A percentile compares a stretch with the other conserved stretches of the same genome.
phyloP scores from a whole-genome alignment of 2,113 vertebrate species.

The Setophaga coronata region DNA sequence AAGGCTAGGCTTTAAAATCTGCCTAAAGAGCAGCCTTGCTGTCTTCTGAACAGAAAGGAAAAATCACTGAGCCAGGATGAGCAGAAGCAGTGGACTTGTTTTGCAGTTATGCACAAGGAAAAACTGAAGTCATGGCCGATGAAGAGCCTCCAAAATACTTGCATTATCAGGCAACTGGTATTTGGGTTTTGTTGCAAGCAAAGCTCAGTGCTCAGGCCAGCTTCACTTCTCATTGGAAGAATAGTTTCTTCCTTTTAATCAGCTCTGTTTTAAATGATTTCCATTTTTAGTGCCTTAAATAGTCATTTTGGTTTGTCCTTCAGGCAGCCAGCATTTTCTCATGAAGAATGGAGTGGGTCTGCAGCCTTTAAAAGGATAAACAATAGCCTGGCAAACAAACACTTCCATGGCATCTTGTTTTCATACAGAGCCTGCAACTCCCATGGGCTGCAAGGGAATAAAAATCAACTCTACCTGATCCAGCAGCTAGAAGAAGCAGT shows the following conservation, averaged over 20 bases:
- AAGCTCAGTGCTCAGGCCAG: conserved; percentile 4
- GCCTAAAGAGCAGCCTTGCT: neutral
- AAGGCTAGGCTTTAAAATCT: neutral
- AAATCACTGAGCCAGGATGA: neutral
- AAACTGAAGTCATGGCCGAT: neutral
- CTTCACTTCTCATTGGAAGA: conserved; percentile 34
- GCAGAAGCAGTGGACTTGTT: neutral
- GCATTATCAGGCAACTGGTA: conserved; percentile 5
- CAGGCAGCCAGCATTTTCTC: conserved; percentile 5
- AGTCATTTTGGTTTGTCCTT: conserved; percentile 50
- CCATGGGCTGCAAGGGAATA: neutral
- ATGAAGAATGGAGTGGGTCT: neutral
- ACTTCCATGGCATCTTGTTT: neutral
- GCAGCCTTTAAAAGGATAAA: conserved; percentile 36
- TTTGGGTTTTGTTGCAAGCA: neutral
- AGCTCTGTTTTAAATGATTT: conserved; percentile 43
- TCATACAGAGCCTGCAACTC: neutral
- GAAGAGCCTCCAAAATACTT: conserved; percentile 30
- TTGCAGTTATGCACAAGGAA: neutral
- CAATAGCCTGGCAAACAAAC: conserved; percentile 49
- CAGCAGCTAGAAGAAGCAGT: neutral
- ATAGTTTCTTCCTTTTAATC: conserved; percentile 59
- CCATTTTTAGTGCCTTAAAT: conserved; percentile 56
- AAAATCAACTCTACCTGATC: neutral
- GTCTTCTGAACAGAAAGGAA: neutral